Conservation (phyloP, 1,140 invertebrate species). For the Brachionus plicatilis region DNA sequence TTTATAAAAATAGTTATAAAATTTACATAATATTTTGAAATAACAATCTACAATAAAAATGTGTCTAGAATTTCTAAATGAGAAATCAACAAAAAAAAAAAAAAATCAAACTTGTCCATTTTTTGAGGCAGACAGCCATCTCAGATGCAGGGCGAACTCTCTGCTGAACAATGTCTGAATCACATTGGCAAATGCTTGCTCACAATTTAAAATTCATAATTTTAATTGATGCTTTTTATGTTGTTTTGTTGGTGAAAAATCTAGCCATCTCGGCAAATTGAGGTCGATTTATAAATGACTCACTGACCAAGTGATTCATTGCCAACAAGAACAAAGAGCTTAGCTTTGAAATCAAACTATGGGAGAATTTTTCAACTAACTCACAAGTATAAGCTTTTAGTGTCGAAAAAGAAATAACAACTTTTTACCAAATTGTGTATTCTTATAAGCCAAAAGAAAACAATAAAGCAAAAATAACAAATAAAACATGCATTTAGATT, state of each 20-base stretch:
- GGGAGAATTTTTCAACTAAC: neutral
- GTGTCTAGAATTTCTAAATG: neutral
- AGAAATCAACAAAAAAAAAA: neutral
- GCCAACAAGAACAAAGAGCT: neutral
- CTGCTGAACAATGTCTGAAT: no score
- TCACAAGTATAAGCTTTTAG: neutral
- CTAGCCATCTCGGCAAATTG: no score
- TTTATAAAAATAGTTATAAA: neutral
- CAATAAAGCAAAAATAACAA: neutral
- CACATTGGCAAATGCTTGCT: no score
- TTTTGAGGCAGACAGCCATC: no score
- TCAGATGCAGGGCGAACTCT: no score
- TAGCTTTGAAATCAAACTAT: neutral
- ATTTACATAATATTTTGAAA: neutral
- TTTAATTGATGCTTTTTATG: no score
- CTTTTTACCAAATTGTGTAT: neutral
- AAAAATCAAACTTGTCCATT: neutral
- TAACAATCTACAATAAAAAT: neutral
- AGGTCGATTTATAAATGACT: no score
- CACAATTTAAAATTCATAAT: no score
- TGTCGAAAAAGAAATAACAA: slow-evolving; percentile 1
- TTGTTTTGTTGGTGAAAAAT: no score
- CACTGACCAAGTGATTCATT: neutral
- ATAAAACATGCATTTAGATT: neutral
- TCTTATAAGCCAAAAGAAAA: slow-evolving; percentile 1